Evolutionary conservation across 1,140 invertebrate genomes (phyloP).

Genomic region (Antheraea mylitta): DNA sequence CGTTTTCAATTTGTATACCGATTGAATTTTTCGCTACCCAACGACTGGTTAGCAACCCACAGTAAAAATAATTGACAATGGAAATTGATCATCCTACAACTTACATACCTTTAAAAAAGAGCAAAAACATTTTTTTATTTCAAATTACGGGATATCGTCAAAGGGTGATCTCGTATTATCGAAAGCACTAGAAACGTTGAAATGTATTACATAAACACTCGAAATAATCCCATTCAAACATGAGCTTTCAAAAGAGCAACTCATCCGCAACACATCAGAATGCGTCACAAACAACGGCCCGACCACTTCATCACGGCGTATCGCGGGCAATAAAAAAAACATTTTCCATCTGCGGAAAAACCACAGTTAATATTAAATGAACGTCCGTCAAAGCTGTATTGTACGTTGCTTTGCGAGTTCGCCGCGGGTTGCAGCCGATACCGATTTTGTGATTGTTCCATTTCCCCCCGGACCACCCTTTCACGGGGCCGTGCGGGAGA

Average conservation of each 20-base stretch:
- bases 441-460: conserved; percentile 74
- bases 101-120: not conserved
- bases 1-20: conserved; percentile 62
- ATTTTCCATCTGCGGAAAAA: conserved; percentile 76
- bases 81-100: conserved; percentile 26
- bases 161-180: not conserved
- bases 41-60: conserved; percentile 24
- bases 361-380: conserved; percentile 79
- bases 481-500: conserved; percentile 32
- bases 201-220: conserved; percentile 45
- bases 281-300: conserved; percentile 69
- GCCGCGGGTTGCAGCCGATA: conserved; percentile 69
- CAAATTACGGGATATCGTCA: not conserved
- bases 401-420: conserved; percentile 54
- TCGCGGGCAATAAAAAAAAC: conserved; percentile 73
- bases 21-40: conserved; percentile 41
- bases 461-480: conserved; percentile 23
- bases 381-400: conserved; percentile 75
- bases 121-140: not conserved
- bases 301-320: conserved; percentile 74
- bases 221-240: conserved; percentile 58
- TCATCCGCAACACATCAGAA: conserved; percentile 64
- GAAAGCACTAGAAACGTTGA: not conserved
- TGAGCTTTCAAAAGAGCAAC: conserved; percentile 65
- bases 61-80: conserved; percentile 44